Percentiles rank a stretch among this genome's conserved stretches.
Evolutionary conservation across 2,888 invertebrate species (phyloP).

Genomic region (Pseudoips prasinana): DNA sequence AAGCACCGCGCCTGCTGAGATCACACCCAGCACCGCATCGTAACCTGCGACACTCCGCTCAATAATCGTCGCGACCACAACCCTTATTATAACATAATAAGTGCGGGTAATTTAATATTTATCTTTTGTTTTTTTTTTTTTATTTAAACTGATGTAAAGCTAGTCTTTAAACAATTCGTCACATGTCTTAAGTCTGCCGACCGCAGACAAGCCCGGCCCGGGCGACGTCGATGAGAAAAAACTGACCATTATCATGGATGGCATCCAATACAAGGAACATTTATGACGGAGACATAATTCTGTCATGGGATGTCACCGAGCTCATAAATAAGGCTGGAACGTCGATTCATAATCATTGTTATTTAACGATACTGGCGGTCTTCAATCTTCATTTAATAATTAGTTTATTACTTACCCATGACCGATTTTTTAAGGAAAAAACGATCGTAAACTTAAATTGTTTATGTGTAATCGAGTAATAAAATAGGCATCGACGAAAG

Average conservation of each 20-base stretch:
- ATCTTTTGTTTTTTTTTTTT: no score
- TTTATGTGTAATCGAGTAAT: slow-evolving; percentile 66
- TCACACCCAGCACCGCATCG: no score
- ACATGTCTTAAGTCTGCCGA: slow-evolving; percentile 10
- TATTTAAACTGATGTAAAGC: neutral
- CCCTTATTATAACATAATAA: no score
- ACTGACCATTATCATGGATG: slow-evolving; percentile 53
- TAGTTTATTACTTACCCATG: slow-evolving; percentile 49
- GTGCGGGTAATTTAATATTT: no score
- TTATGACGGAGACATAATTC: slow-evolving; percentile 60
- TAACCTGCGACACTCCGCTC: no score
- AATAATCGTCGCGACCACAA: no score
- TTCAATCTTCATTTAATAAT: slow-evolving; percentile 56
- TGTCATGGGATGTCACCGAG: slow-evolving; percentile 50
- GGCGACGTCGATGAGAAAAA: slow-evolving; percentile 50
- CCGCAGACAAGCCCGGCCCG: slow-evolving; percentile 23
- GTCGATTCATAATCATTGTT: slow-evolving; percentile 49
- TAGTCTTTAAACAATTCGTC: slow-evolving; percentile 11
- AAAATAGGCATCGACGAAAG: slow-evolving; percentile 62
- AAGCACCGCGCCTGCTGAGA: no score
- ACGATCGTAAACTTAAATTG: slow-evolving; percentile 57
- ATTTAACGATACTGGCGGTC: slow-evolving; percentile 39
- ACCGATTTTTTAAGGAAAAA: slow-evolving; percentile 56
- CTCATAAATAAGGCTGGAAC: slow-evolving; percentile 46
- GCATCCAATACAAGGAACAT: slow-evolving; percentile 51